Evolutionary conservation across 2,113 vertebrate genomes (phyloP), one percentile per base, ranked within the genome.

Genomic region (Tretioscincus oriximinensis): DNA sequence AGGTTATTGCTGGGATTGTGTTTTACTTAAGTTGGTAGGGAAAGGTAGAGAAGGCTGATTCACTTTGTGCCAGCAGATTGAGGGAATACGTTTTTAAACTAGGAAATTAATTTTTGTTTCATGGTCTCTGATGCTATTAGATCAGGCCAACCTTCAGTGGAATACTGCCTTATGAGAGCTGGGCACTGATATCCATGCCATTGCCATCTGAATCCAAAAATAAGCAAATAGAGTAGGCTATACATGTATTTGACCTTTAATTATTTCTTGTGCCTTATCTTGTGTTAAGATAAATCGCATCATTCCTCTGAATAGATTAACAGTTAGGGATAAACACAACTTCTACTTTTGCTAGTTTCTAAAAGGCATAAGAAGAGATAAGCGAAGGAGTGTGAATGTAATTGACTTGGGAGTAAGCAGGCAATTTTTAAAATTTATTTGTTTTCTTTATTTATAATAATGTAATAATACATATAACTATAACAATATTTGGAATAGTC

Each of bases 1-100:
- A 86, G 83, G 88, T 96, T 95, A 93, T 94, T 9, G 72, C 89
- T 86, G 4, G 14, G 81, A 84, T 85, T 84, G 85, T 87, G 81
- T 86, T 74, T 72, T 47, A 78, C 0, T 68, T 16, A 74, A 83
- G 0, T 3, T 61, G 76, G 35, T 77, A 28, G 4, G 85, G 83
- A 73, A 67, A 80, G 67, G 47, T 73, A 28, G 5, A 31, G 31
- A 58, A 84, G 80, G 78, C 61, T 73, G 71, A 67, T 24, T 86
- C 20, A 16, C 0, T 84, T 70, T 76, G 81, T 68, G 18, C 16
- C 71, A 54, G 54, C 66, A 73, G 29, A 76, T 24, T 31, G 11
- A 63, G 77, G 26, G 21, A 26, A 3, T 7, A 64, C 29, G 58
- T 74, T 74, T 73, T 74, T 51, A 65, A 81, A 76, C 54, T n/a